These are phyloP conservation scores for Synanthedon andrenaeformis DNA, from an alignment of 2,888 invertebrate species.

Conservation along the genomic window DNA sequence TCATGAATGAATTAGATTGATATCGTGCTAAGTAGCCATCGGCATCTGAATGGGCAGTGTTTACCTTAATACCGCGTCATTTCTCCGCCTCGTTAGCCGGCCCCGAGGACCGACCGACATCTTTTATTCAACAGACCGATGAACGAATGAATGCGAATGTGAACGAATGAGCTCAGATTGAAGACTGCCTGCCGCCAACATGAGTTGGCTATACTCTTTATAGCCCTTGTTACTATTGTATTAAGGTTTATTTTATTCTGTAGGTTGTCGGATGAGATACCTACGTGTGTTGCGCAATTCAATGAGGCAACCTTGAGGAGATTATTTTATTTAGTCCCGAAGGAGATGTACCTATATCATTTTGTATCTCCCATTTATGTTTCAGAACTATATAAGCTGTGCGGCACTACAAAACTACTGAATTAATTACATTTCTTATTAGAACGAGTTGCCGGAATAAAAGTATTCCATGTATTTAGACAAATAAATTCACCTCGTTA, in stretches of 20 bases:
- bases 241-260: background rate
- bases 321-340: slow-evolving; percentile 14
- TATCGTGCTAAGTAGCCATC: background rate
- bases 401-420: no score
- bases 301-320: slow-evolving; percentile 5
- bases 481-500: no score
- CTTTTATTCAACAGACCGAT: slow-evolving; percentile 47
- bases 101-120: slow-evolving; percentile 20
- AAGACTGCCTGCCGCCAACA: slow-evolving; percentile 1
- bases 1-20: background rate
- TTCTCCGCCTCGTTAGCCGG: slow-evolving; percentile 33
- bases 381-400: no score
- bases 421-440: no score
- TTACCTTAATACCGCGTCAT: slow-evolving; percentile 23
- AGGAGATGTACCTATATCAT: slow-evolving; percentile 5
- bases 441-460: no score
- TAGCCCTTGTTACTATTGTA: background rate
- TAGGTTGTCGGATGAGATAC: background rate
- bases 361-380: no score
- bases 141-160: slow-evolving; percentile 30
- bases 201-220: background rate
- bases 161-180: slow-evolving; percentile 10
- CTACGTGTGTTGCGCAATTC: background rate
- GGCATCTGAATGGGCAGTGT: slow-evolving; percentile 21
- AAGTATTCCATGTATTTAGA: no score